Evolutionary conservation across 2,797 vertebrate species (phyloP).

Genomic region (Cyprinodon diabolis): DNA sequence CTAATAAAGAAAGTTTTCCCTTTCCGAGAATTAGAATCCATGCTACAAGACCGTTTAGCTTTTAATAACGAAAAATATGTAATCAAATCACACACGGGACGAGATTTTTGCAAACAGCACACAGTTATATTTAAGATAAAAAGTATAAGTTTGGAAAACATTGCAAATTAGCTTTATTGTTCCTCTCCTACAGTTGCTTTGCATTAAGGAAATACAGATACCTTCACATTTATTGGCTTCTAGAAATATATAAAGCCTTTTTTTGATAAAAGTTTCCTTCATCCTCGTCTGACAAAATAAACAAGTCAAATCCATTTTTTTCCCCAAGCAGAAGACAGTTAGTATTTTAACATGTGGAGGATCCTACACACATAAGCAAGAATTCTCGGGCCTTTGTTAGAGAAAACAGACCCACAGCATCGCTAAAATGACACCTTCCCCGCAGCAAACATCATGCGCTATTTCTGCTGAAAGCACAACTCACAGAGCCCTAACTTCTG

Average conservation of each 20-base stretch:
- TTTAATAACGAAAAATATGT: conserved; percentile 14
- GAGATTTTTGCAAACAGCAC: conserved; percentile 14
- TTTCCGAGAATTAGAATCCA: conserved; percentile 28
- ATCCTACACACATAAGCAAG: too few relatives aligned
- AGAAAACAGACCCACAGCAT: too few relatives aligned
- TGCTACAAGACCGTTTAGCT: conserved; percentile 40
- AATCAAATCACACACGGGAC: conserved; percentile 52
- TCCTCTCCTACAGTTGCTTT: background rate
- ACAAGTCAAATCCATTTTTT: background rate
- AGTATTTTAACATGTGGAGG: background rate
- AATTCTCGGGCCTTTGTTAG: too few relatives aligned
- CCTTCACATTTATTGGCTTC: background rate
- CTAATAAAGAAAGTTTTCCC: conserved; percentile 61
- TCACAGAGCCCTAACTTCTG: too few relatives aligned
- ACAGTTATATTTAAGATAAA: conserved; percentile 20
- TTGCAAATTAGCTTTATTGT: conserved; percentile 23
- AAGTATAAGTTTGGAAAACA: conserved; percentile 14
- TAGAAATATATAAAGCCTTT: background rate
- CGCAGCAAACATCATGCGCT: too few relatives aligned
- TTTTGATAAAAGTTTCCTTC: background rate
- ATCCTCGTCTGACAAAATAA: background rate
- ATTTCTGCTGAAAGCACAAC: too few relatives aligned
- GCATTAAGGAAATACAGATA: background rate
- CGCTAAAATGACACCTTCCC: too few relatives aligned
- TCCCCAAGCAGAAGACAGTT: background rate